Base-by-base conservation (phyloP, 1,140 invertebrate genomes). In the Diorhabda elongata region DNA sequence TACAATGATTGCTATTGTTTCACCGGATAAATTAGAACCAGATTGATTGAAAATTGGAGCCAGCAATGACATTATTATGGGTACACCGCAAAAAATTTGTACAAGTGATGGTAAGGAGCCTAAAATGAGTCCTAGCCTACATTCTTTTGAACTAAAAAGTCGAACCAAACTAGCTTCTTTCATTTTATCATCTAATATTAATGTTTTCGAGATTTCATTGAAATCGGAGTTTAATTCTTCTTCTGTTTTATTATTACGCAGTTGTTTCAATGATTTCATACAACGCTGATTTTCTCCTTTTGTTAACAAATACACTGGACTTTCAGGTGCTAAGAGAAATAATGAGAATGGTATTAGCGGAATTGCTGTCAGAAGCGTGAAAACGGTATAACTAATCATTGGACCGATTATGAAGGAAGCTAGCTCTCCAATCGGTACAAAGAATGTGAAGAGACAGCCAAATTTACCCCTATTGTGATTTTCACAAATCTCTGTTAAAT, bases 1-100 rank as follows among this genome's bases (percentile, higher is more conserved):
- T 67, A 96, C 86, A 42, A 95, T 88, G 61, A 95, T 94, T 2
- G 93, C 89, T 2, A 96, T 89, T 3, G 91, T 90, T 79, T 94
- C 94, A 6, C 63, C 63, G 42, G 45, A 42, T 8, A 64, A 56
- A 3, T 52, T 26, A 6, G 63, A 45, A 26, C 26, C 63, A 9
- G 63, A 43, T 4, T 64, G 26, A 5, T 44, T 64, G 45, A 64
- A 64, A 26, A 64, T 42, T 3, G 63, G 63, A 3, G 42, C 63
- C 7, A 64, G 9, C 41, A 64, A 52, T 0, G 63, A 26, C 63
- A 64, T 64, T n/a, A 64, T 52, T 42, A 64, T 11, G 8, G 8
- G 7, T 74, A 92, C 92, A 41, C 93, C 93, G 3, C 88, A 90
- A n/a, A 93, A 82, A 79, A 92, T 91, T 75, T 92, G 91, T 78